phyloP scores from a whole-genome alignment of 2,797 vertebrate species.

The Danio aesculapii region DNA sequence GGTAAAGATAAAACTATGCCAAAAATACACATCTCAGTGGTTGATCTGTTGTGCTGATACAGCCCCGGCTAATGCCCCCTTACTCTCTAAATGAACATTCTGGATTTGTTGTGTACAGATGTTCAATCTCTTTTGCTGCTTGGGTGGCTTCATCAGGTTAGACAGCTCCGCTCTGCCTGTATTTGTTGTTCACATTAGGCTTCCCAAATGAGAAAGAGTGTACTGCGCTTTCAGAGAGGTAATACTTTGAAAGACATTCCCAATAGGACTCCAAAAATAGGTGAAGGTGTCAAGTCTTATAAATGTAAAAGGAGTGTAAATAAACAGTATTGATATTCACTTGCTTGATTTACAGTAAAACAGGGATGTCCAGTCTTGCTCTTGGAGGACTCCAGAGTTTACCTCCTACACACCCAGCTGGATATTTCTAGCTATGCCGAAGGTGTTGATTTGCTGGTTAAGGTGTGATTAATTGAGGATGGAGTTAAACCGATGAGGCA shows the following conservation, averaged over 20 bases:
- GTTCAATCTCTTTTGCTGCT: slow-evolving; percentile 22
- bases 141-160: slow-evolving; percentile 38
- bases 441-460: neutral
- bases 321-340: neutral
- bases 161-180: slow-evolving; percentile 39
- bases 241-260: slow-evolving; percentile 9
- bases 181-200: slow-evolving; percentile 43
- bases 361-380: neutral
- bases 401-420: neutral
- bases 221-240: slow-evolving; percentile 25
- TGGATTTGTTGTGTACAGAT: slow-evolving; percentile 10
- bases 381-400: neutral
- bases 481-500: neutral
- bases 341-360: neutral
- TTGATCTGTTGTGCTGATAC: slow-evolving; percentile 33
- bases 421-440: neutral
- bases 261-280: neutral
- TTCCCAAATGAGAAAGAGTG: slow-evolving; percentile 17
- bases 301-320: slow-evolving; percentile 13
- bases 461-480: neutral
- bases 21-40: slow-evolving; percentile 29
- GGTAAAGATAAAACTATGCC: neutral
- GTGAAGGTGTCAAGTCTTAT: neutral
- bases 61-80: slow-evolving; percentile 9
- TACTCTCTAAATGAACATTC: slow-evolving; percentile 2